phyloP scores from a whole-genome alignment of 2,888 invertebrate species.

The Eledona agricola region DNA sequence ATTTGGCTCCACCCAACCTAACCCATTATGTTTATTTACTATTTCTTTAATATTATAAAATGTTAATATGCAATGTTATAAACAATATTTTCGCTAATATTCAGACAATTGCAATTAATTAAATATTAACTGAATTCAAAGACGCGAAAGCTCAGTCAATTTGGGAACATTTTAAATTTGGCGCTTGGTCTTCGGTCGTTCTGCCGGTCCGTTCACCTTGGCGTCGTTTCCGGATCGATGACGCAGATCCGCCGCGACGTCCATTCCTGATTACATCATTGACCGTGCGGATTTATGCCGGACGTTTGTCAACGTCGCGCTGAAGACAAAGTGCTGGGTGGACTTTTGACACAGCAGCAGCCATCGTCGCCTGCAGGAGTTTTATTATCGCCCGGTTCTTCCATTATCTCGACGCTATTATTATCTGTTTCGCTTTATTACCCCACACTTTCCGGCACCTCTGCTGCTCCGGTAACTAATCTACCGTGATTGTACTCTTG shows the following conservation, averaged over 20 bases:
- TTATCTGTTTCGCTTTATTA: constrained; percentile 47
- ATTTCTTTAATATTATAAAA: too few relatives aligned
- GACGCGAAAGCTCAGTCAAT: too few relatives aligned
- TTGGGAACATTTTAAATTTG: too few relatives aligned
- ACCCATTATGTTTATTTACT: too few relatives aligned
- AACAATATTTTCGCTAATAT: too few relatives aligned
- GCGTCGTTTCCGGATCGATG: too few relatives aligned
- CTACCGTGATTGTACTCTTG: constrained; percentile 54
- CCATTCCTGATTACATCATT: constrained; percentile 45
- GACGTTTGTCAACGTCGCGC: constrained; percentile 45
- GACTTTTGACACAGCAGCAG: constrained; percentile 42
- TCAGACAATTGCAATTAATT: too few relatives aligned
- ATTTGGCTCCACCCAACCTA: too few relatives aligned
- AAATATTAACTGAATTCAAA: too few relatives aligned
- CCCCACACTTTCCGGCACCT: constrained; percentile 46
- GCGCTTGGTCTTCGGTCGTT: too few relatives aligned
- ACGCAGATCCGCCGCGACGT: constrained; percentile 21
- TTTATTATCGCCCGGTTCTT: constrained; percentile 54
- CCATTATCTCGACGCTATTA: constrained; percentile 55
- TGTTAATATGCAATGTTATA: too few relatives aligned
- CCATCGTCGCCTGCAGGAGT: constrained; percentile 39
- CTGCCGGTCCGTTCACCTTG: too few relatives aligned
- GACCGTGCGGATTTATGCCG: constrained; percentile 46
- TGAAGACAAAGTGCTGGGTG: constrained; percentile 28
- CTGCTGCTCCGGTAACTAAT: constrained; percentile 52